These are phyloP conservation scores for Neocloeon triangulifer DNA, from an alignment of 1,140 invertebrate genomes.

Conservation along the genomic window DNA sequence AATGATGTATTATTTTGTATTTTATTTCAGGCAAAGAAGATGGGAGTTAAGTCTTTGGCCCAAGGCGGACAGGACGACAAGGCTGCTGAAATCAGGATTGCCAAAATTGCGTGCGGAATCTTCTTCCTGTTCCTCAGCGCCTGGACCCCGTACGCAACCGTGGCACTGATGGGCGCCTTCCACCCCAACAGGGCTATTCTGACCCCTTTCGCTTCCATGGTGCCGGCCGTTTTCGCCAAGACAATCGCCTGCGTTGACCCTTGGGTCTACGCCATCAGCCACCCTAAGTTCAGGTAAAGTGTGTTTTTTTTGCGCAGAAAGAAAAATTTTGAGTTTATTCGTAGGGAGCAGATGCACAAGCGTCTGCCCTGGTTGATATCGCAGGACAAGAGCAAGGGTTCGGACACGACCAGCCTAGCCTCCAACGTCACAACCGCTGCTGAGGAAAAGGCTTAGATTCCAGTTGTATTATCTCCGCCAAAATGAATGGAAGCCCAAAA, in stretches of 20 bases:
- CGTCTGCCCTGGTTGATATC: slow-evolving; percentile 46
- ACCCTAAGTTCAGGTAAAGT: slow-evolving; percentile 40
- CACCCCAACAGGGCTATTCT: slow-evolving; percentile 24
- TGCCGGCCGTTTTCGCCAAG: slow-evolving; percentile 46
- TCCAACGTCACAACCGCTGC: no score
- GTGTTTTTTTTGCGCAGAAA: slow-evolving; percentile 6
- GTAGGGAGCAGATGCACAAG: slow-evolving; percentile 36
- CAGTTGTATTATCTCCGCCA: no score
- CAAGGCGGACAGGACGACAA: slow-evolving; percentile 32
- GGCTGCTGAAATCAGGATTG: slow-evolving; percentile 44
- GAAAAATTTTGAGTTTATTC: slow-evolving; percentile 6
- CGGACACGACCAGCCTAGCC: no score
- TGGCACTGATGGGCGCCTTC: slow-evolving; percentile 44
- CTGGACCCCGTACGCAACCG: slow-evolving; percentile 51
- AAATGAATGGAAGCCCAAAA: no score
- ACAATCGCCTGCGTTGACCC: slow-evolving; percentile 53
- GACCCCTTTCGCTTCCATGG: slow-evolving; percentile 43
- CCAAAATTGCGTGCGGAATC: slow-evolving; percentile 52
- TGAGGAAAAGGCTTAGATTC: no score
- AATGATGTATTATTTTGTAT: background rate
- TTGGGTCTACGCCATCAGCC: slow-evolving; percentile 55
- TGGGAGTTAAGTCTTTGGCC: slow-evolving; percentile 54
- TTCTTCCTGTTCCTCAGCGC: slow-evolving; percentile 47
- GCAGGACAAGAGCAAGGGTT: no score
- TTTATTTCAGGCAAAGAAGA: slow-evolving; percentile 40